Evolutionary conservation across 2,113 vertebrate species (phyloP), one percentile per base, ranked within the genome.

Genomic region (Guaruba guarouba): DNA sequence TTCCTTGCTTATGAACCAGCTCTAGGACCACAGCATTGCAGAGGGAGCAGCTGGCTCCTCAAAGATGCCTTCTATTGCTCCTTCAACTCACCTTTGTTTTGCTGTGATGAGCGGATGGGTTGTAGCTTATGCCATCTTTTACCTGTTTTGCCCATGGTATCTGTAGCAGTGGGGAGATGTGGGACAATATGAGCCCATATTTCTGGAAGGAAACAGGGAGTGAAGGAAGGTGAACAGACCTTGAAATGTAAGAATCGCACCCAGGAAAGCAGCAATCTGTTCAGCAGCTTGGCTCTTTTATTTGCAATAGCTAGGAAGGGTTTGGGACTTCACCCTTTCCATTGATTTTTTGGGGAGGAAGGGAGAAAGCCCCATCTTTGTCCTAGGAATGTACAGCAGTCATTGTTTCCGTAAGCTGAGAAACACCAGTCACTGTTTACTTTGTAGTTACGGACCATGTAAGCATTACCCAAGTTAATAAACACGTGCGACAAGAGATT

Each of bases 201-300:
- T 85, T 87, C 70, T 48, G 8, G 89, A 66, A 76, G 71, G 61
- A 75, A 82, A 52, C 37, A 29, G 37, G n/a, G 33, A 79, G 37
- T 46, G 29, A 66, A 68, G 90, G 79, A 82, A 49, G 23, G 19
- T 46, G 31, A 76, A 55, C 11, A 39, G 68, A 66, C 68, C 74
- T 62, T 73, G 29, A 51, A 71, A 69, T 19, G 23, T 63, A 77
- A 59, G 37, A 93, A 84, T 80, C 41, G 46, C 16, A 43, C 59
- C 27, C 37, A 28, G 39, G 62, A 81, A 55, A 77, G 18, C 18
- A 7, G 4, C 16, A 70, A 31, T 51, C 29, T 84, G 17, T 63
- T 76, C 55, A 81, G 67, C 57, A 94, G 73, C n/a, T 66, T 52
- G 55, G 49, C 54, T 93, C 55, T 23, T 96, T 97, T 95, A 92